These are phyloP conservation scores for Hydrolagus colliei DNA, from an alignment of 2,797 vertebrate genomes.

Conservation along the genomic window DNA sequence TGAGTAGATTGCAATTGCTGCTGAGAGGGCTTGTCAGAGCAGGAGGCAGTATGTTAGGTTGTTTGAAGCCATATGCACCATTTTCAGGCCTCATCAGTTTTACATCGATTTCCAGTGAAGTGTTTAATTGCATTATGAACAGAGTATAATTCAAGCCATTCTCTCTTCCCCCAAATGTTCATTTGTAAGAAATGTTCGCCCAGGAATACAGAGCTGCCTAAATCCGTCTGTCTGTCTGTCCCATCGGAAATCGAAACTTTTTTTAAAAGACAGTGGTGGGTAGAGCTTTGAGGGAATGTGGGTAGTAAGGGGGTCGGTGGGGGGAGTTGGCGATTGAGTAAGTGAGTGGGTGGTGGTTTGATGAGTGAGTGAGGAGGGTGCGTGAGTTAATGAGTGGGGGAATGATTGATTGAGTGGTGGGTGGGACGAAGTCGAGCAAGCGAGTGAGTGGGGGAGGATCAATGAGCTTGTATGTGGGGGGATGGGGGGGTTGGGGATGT, in stretches of 20 bases:
- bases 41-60: constrained; percentile 99
- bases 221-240: background rate
- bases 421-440: too few relatives aligned
- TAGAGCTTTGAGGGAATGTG: constrained; percentile 75
- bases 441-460: too few relatives aligned
- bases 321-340: too few relatives aligned
- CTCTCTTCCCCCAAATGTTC: constrained; percentile 94
- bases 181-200: constrained; percentile 44
- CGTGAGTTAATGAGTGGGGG: too few relatives aligned
- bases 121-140: constrained; percentile 99
- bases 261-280: constrained; percentile 73
- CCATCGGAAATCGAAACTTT: constrained; percentile 36
- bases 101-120: constrained; percentile 99
- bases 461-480: too few relatives aligned
- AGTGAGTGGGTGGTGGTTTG: too few relatives aligned
- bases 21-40: constrained; percentile 86
- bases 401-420: too few relatives aligned
- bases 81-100: constrained; percentile 99
- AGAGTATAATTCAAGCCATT: constrained; percentile 99
- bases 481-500: too few relatives aligned
- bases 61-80: constrained; percentile 99
- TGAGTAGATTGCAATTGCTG: constrained; percentile 96
- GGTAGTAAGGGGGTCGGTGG: constrained; percentile 41
- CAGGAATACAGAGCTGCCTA: constrained; percentile 67
- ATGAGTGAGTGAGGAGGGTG: too few relatives aligned